These are phyloP conservation scores for Octopus bimaculoides DNA, from an alignment of 1,140 invertebrate species.

Conservation along the genomic window DNA sequence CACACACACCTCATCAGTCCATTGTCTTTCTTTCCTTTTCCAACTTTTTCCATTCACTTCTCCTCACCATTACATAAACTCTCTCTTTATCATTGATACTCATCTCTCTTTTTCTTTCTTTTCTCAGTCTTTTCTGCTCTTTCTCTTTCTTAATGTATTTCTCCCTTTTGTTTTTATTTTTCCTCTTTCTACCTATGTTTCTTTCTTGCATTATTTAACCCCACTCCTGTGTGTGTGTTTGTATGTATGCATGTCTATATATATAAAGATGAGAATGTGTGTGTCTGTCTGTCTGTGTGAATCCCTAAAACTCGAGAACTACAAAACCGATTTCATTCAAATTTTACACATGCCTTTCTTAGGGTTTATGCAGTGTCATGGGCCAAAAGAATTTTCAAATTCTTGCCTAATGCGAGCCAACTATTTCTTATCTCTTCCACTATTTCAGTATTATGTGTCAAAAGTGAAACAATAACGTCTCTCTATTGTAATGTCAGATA, in stretches of 20 bases:
- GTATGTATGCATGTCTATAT: background rate
- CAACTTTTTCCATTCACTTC: background rate
- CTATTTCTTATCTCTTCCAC: too few relatives aligned
- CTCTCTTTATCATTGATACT: background rate
- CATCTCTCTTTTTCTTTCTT: constrained; percentile 6
- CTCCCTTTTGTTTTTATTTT: constrained; percentile 3
- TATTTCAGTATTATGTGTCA: too few relatives aligned
- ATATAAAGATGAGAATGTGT: background rate
- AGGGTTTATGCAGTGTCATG: too few relatives aligned
- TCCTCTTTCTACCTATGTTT: background rate
- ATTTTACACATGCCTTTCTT: background rate
- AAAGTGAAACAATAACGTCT: too few relatives aligned
- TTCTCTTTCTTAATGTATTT: constrained; percentile 8
- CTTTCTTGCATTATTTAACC: background rate
- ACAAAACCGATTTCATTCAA: background rate
- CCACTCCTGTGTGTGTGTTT: background rate
- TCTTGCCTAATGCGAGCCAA: too few relatives aligned
- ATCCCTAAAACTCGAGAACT: background rate
- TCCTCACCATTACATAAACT: background rate
- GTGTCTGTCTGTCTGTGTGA: background rate
- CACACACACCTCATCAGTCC: too few relatives aligned
- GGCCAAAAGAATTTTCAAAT: too few relatives aligned
- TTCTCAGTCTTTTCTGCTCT: background rate
- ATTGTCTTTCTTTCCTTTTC: background rate
- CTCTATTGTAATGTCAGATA: too few relatives aligned